Evolutionary conservation across 2,888 invertebrate genomes (phyloP), one percentile per base, ranked within the genome.

Genomic region (Sympetrum striolatum): DNA sequence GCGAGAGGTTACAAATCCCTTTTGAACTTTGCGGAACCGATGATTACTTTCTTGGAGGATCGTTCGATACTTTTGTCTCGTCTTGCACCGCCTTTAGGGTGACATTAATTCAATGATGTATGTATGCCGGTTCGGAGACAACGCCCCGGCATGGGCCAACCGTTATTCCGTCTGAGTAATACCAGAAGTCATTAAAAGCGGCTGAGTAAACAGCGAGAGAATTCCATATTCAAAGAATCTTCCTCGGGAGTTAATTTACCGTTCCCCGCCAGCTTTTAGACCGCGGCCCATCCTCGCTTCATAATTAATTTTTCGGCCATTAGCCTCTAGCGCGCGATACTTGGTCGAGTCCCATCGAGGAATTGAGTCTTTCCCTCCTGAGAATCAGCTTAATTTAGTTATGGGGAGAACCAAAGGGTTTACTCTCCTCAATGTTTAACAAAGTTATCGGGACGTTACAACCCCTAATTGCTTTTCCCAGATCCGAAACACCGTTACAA

Each of bases 1-100:
- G 60, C 60, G 37, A 73, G 86, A 37, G 22, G 18, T 86, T 86
- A 37, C 37, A 14, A 35, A 60, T 60, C 60, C 60, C 37, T 35
- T 86, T 44, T 60, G 60, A 86, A 86, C 86, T 35, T 64, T 39
- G 82, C 82, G 82, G 35, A 82, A 82, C 31, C 31, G 82, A 82
- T 81, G 15, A 53, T 73, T 73, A 31, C 73, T 31, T 73, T 73
- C 25, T 31, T 12, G 73, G 14, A 25, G 73, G 31, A 73, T 15
- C 73, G 73, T 31, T 31, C 12, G 31, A 14, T 73, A 31, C 25
- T 73, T 73, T 25, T 31, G 73, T 25, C 2, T 3, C 25, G 12
- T 53, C 53, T 18, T 18, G 3, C 3, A 73, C 12, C 25, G 73
- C 73, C 25, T 14, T 73, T 3, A 15, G 73, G 31, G 25, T 73